These are phyloP conservation scores for Eulemur rubriventer DNA, from an alignment of 2,797 vertebrate genomes.

Conservation along the genomic window DNA sequence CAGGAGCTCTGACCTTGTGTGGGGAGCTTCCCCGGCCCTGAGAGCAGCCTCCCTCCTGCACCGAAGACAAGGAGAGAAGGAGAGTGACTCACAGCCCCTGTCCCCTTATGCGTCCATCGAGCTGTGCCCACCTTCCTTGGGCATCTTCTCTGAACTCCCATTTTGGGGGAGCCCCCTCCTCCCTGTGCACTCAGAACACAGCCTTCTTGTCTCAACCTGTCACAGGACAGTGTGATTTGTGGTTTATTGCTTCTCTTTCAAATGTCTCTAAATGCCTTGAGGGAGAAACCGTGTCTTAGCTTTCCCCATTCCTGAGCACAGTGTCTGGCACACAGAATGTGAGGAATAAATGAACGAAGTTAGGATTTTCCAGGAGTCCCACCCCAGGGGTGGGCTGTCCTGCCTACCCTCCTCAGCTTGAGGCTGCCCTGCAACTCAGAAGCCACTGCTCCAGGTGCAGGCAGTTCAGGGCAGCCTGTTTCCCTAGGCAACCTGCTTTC, in stretches of 20 bases:
- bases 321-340: accelerated
- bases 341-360: not conserved
- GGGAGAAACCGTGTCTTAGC: not conserved
- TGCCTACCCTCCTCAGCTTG: not conserved
- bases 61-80: not conserved
- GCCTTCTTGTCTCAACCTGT: not conserved
- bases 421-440: not conserved
- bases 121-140: accelerated
- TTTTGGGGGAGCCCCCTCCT: not conserved
- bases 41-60: too few species aligned
- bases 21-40: accelerated
- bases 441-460: not conserved
- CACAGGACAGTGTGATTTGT: accelerated
- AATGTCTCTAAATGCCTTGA: not conserved
- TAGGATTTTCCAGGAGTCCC: not conserved
- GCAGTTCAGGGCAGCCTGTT: conserved; percentile 30
- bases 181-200: accelerated
- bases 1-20: accelerated
- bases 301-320: accelerated
- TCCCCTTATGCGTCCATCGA: accelerated
- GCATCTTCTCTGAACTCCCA: not conserved
- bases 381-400: accelerated
- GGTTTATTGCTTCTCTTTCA: not conserved
- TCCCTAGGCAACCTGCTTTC: conserved; percentile 65
- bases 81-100: not conserved